Evolutionary conservation across 2,113 vertebrate species (phyloP).

Genomic region (Vulpes vulpes): DNA sequence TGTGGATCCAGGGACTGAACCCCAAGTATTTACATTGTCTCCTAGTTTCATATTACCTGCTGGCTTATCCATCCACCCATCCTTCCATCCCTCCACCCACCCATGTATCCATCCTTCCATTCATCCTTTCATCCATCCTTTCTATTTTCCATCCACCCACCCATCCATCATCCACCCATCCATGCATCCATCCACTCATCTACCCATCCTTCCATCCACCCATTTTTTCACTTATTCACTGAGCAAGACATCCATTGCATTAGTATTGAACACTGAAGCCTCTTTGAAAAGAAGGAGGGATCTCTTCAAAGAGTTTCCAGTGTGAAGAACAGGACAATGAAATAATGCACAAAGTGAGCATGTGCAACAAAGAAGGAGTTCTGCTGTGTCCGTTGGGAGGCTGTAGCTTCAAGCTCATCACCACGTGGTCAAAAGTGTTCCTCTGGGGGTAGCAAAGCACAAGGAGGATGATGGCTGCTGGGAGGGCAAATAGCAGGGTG

Average conservation of each 20-base stretch:
- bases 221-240: neutral
- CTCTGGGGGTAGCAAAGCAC: neutral
- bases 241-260: neutral
- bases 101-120: no score
- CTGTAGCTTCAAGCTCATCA: neutral
- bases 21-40: neutral
- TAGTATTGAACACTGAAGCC: neutral
- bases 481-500: neutral
- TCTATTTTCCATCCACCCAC: neutral
- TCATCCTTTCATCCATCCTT: no score
- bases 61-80: neutral
- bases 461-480: neutral
- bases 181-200: no score
- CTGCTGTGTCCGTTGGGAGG: neutral
- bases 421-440: neutral
- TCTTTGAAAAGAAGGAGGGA: neutral
- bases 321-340: neutral
- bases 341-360: neutral
- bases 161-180: no score
- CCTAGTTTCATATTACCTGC: neutral
- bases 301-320: neutral
- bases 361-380: neutral
- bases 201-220: no score
- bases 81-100: no score
- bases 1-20: neutral